Evolutionary conservation across 2,888 invertebrate genomes (phyloP).

Genomic region (Napeogenes inachia): DNA sequence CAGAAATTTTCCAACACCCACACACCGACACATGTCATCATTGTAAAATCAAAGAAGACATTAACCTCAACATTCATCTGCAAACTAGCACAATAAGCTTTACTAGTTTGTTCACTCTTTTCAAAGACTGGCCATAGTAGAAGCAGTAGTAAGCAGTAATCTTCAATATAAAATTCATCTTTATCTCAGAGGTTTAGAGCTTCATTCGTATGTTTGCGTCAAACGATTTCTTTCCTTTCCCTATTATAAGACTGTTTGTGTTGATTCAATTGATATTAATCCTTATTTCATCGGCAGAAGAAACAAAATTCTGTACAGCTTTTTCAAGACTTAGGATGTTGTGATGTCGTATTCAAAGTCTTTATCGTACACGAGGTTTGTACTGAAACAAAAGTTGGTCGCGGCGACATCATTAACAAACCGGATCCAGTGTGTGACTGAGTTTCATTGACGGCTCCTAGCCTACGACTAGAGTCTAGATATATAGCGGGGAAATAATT

Average conservation of each 20-base stretch:
- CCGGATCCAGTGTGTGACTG: conserved; percentile 49
- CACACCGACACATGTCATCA: not conserved
- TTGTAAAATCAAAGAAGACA: conserved; percentile 36
- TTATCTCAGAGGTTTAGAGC: conserved; percentile 1
- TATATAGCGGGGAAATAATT: conserved; percentile 2
- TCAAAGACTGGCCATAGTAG: conserved; percentile 32
- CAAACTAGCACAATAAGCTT: conserved; percentile 41
- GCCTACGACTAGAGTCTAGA: conserved; percentile 4
- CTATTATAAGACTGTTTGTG: not conserved
- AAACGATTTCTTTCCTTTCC: conserved; percentile 12
- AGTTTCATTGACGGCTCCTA: conserved; percentile 54
- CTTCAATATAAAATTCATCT: conserved; percentile 14
- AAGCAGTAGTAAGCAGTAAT: conserved; percentile 6
- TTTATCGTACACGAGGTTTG: conserved; percentile 50
- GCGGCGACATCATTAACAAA: conserved; percentile 54
- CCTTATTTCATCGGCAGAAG: not conserved
- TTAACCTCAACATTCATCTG: conserved; percentile 37
- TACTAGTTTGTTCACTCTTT: conserved; percentile 38
- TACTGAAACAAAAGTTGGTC: conserved; percentile 62
- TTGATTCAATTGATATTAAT: not conserved
- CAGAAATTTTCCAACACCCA: not conserved
- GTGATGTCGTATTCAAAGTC: conserved; percentile 29
- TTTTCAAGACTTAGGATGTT: conserved; percentile 7
- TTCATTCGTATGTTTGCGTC: conserved; percentile 4
- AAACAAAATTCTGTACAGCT: conserved; percentile 8